Conservation (phyloP, 2,888 invertebrate species). For the Oasisia sp. region DNA sequence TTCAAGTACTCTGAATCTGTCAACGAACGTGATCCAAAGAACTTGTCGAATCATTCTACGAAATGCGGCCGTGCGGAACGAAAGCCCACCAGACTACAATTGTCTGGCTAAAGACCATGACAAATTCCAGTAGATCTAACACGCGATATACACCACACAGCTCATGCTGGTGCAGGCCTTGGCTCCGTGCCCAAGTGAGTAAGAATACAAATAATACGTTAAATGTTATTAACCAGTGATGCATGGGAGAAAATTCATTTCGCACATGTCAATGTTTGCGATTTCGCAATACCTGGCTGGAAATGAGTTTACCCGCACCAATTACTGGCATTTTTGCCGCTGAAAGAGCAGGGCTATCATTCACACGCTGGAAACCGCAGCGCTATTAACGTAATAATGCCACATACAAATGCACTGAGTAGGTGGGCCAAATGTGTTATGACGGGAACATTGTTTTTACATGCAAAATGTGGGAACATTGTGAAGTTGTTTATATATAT, state of each 20-base stretch:
- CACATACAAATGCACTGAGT: background rate
- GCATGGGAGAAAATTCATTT: background rate
- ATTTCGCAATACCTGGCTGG: background rate
- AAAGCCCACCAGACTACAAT: background rate
- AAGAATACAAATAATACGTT: background rate
- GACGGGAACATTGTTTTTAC: background rate
- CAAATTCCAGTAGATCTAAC: background rate
- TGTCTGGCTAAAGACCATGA: background rate
- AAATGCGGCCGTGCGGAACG: background rate
- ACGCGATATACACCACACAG: background rate
- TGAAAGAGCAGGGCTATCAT: background rate
- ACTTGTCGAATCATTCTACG: background rate
- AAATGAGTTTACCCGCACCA: background rate
- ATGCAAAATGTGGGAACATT: slow-evolving; percentile 6
- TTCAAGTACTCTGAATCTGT: background rate
- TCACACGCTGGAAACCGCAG: background rate
- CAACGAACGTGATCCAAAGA: background rate
- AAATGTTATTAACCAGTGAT: background rate
- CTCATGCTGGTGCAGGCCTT: background rate
- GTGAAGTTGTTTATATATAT: background rate
- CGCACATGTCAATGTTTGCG: background rate
- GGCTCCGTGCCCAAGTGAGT: background rate
- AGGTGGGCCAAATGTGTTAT: background rate
- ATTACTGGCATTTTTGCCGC: background rate
- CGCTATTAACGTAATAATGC: background rate